Conservation (phyloP, 2,797 vertebrate genomes). For the Cyclopterus lumpus region DNA sequence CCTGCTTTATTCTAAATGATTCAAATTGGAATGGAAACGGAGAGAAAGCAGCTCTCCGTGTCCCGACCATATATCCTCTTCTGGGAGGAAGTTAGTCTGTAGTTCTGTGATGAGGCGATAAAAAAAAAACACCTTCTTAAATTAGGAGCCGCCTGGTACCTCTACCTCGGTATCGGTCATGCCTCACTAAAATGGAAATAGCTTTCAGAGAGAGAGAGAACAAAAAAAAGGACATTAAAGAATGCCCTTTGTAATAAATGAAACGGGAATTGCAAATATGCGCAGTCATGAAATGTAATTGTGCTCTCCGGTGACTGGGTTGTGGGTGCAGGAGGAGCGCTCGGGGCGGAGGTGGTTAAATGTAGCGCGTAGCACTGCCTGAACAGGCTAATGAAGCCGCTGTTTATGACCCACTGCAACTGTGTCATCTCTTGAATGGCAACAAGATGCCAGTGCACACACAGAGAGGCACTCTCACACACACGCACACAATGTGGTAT, state of each 20-base stretch:
- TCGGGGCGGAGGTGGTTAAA: slow-evolving; percentile 87
- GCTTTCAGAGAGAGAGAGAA: slow-evolving; percentile 65
- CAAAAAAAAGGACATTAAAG: slow-evolving; percentile 86
- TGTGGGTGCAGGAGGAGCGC: slow-evolving; percentile 76
- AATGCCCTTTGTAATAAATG: slow-evolving; percentile 88
- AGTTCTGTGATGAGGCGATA: slow-evolving; percentile 70
- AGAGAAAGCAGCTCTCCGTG: slow-evolving; percentile 47
- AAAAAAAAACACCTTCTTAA: slow-evolving; percentile 75
- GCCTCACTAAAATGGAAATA: slow-evolving; percentile 87
- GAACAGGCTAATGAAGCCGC: slow-evolving; percentile 91
- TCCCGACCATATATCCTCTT: slow-evolving; percentile 32
- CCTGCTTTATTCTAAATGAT: slow-evolving; percentile 53
- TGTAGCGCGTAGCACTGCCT: slow-evolving; percentile 87
- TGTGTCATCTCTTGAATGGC: slow-evolving; percentile 86
- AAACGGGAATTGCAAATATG: slow-evolving; percentile 90
- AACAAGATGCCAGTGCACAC: slow-evolving; percentile 57
- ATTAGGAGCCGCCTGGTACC: slow-evolving; percentile 88
- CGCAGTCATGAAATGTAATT: slow-evolving; percentile 92
- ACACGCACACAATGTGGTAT: neutral
- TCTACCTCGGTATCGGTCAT: slow-evolving; percentile 87
- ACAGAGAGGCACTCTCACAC: neutral
- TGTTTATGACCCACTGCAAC: slow-evolving; percentile 89
- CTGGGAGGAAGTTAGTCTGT: slow-evolving; percentile 49
- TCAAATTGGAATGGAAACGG: slow-evolving; percentile 51
- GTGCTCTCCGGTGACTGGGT: slow-evolving; percentile 87